Evolutionary conservation across 2,113 vertebrate species (phyloP).

Genomic region (Xenopus tropicalis): UCB_Xtro_10.0 CM004446.2:30191001-30191500

Average conservation of each 20-base stretch:
- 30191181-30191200: no score
- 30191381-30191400: background rate
- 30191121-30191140: slow-evolving; percentile 5
- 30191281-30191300: background rate
- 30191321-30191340: slow-evolving; percentile 47
- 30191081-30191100: background rate
- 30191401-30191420: no score
- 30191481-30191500: slow-evolving; percentile 10
- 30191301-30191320: slow-evolving; percentile 45
- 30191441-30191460: background rate
- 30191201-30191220: no score
- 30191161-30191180: background rate
- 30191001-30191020: no score
- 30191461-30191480: slow-evolving; percentile 10
- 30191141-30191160: slow-evolving; percentile 27
- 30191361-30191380: slow-evolving; percentile 61
- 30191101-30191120: slow-evolving; percentile 3
- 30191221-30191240: no score
- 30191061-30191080: background rate
- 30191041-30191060: background rate
- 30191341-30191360: slow-evolving; percentile 52
- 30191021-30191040: slow-evolving; percentile 26
- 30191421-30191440: background rate
- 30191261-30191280: slow-evolving; percentile 47
- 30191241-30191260: no score